phyloP scores from a whole-genome alignment of 2,797 vertebrate genomes.

The Phataginus tetradactyla region DNA sequence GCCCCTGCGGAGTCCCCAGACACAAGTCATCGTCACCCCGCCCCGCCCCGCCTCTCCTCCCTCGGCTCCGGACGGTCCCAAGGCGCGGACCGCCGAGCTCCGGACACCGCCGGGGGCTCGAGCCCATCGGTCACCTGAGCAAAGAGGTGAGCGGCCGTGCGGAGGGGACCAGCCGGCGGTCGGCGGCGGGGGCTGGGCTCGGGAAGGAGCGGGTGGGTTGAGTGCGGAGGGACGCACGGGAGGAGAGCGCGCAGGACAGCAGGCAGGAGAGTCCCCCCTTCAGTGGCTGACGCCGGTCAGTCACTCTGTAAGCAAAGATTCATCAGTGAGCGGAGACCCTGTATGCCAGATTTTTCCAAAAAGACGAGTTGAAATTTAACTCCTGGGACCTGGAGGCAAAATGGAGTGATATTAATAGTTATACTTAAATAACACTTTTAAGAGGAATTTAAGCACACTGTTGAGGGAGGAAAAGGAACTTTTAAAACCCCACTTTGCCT shows the following conservation, averaged over 20 bases:
- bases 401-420: not conserved
- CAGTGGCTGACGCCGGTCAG: not conserved
- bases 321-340: not conserved
- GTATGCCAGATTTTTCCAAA: not conserved
- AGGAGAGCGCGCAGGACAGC: not conserved
- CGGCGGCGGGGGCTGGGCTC: not conserved
- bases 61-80: rapidly evolving
- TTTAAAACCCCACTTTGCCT: not conserved
- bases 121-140: not conserved
- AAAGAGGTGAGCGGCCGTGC: slow-evolving; percentile 14
- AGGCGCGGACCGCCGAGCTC: not conserved
- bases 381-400: not conserved
- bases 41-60: not conserved
- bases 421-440: not conserved
- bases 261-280: no score
- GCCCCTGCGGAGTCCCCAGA: not conserved
- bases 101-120: not conserved
- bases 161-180: not conserved
- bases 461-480: not conserved
- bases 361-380: not conserved
- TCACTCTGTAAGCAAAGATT: not conserved
- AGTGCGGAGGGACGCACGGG: not conserved
- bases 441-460: not conserved
- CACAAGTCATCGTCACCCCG: not conserved
- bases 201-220: not conserved